A percentile compares a stretch with the other conserved stretches of the same genome.
These are phyloP conservation scores for Drosophila melanica DNA, from an alignment of 1,140 invertebrate species.

Conservation along the genomic window DNA sequence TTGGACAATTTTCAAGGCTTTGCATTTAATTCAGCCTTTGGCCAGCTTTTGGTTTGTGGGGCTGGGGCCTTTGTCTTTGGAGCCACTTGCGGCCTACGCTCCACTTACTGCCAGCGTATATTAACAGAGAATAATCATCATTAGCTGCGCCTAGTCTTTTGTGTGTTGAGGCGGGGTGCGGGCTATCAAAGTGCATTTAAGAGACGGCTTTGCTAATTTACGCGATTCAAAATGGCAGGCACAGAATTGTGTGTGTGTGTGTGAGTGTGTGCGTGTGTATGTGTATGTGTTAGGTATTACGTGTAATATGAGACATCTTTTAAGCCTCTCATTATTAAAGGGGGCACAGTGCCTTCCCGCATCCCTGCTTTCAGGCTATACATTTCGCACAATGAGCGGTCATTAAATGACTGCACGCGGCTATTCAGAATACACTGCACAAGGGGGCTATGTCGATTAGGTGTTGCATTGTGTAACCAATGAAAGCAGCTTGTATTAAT, in stretches of 20 bases:
- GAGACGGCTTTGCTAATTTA: conserved; percentile 44
- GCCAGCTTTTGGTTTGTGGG: neutral
- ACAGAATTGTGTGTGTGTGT: conserved; percentile 19
- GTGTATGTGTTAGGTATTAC: neutral
- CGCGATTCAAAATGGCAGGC: conserved; percentile 43
- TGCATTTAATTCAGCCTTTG: conserved; percentile 52
- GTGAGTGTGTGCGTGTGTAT: conserved; percentile 8
- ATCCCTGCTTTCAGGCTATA: conserved; percentile 4
- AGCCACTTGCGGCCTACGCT: neutral
- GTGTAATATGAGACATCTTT: conserved; percentile 28
- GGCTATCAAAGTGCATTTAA: conserved; percentile 28
- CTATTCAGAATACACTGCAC: conserved; percentile 2
- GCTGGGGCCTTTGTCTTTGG: no score
- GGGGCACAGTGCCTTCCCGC: no score
- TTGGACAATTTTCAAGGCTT: conserved; percentile 65
- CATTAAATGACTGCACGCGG: conserved; percentile 32
- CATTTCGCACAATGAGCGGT: conserved; percentile 37
- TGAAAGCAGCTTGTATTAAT: neutral
- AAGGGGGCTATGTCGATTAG: neutral
- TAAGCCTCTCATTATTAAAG: conserved; percentile 30
- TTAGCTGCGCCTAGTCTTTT: conserved; percentile 47
- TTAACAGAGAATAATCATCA: conserved; percentile 30
- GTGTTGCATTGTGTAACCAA: neutral
- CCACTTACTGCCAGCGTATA: conserved; percentile 6
- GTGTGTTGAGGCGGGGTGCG: neutral